Conservation (phyloP, 2,113 vertebrate genomes). For the Halcyon senegalensis region DNA sequence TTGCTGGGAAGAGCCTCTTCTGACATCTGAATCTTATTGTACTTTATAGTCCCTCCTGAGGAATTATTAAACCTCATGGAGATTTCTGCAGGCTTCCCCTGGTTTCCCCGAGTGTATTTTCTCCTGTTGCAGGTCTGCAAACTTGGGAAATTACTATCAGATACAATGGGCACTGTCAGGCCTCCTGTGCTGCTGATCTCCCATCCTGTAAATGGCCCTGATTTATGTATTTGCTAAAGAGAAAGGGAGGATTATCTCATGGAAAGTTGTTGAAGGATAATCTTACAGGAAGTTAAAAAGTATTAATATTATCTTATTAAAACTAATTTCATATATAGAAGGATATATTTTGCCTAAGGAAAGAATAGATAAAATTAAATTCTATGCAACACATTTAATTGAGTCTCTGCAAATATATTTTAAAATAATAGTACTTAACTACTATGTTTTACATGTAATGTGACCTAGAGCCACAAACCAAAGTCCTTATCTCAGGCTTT, state of each 20-base stretch:
- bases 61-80: neutral
- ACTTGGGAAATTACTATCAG: neutral
- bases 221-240: neutral
- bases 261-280: neutral
- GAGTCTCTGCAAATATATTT: neutral
- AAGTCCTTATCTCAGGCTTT: neutral
- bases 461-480: neutral
- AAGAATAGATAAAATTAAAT: neutral
- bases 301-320: slow-evolving; percentile 6
- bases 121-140: neutral
- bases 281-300: neutral
- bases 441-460: neutral
- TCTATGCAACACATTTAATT: neutral
- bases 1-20: neutral
- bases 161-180: neutral
- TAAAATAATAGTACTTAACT: neutral
- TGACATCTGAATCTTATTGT: neutral
- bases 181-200: neutral
- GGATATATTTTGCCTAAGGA: neutral
- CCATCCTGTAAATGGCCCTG: neutral
- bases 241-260: neutral
- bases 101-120: neutral
- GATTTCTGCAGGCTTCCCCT: neutral
- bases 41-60: neutral
- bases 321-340: neutral